phyloP scores from a whole-genome alignment of 2,888 invertebrate species.

The Galeopsomyia nigrocyanea region DNA sequence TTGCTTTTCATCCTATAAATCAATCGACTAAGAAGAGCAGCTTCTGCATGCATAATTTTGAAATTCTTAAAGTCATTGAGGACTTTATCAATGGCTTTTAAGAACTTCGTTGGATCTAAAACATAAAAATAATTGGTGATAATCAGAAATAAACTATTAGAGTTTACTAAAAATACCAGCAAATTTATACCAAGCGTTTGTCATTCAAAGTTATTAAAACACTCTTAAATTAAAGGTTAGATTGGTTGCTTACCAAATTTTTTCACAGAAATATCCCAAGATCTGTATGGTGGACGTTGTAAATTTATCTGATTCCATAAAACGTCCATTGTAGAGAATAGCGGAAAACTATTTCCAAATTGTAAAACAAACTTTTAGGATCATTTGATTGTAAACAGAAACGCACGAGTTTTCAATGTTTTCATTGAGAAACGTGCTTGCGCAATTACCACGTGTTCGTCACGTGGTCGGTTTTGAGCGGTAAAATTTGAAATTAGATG shows the following conservation, averaged over 20 bases:
- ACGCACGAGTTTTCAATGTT: no score
- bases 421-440: no score
- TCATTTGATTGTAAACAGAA: conserved; percentile 22
- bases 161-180: no score
- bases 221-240: conserved; percentile 12
- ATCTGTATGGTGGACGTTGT: conserved; percentile 58
- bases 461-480: not conserved
- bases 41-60: conserved; percentile 71
- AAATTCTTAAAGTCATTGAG: conserved; percentile 62
- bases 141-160: no score
- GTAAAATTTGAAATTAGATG: not conserved
- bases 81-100: conserved; percentile 48
- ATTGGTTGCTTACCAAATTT: conserved; percentile 55
- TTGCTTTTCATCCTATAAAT: conserved; percentile 74
- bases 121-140: conserved; percentile 23
- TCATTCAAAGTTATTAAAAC: no score
- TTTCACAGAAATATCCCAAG: conserved; percentile 51
- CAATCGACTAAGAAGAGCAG: conserved; percentile 72
- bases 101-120: conserved; percentile 54
- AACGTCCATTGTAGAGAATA: conserved; percentile 54
- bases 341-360: not conserved
- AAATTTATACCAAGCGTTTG: no score
- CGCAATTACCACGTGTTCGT: no score
- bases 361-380: not conserved
- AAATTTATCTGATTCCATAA: conserved; percentile 60